phyloP scores from a whole-genome alignment of 1,140 invertebrate genomes.

The Aphidius gifuensis region DNA sequence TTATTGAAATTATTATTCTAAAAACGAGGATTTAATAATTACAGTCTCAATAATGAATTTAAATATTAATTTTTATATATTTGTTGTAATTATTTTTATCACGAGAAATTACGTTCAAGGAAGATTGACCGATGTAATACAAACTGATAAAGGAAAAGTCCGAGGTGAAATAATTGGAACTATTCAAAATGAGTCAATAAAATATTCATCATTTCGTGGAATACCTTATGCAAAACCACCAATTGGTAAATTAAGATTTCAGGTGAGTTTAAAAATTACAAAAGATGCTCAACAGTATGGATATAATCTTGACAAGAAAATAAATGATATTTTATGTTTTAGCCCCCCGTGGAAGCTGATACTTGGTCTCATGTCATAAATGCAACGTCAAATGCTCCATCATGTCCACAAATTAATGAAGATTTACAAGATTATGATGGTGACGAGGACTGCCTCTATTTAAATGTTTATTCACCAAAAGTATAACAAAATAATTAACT shows the following conservation, averaged over 20 bases:
- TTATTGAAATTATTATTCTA: no score
- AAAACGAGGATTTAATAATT: no score
- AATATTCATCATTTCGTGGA: constrained; percentile 36
- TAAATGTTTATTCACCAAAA: constrained; percentile 64
- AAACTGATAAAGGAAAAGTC: constrained; percentile 23
- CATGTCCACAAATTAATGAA: constrained; percentile 26
- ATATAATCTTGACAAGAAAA: no score
- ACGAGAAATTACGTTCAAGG: no score
- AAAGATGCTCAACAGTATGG: background rate
- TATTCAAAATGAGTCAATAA: constrained; percentile 12
- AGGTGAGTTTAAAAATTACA: constrained; percentile 19
- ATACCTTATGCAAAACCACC: constrained; percentile 40
- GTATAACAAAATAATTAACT: constrained; percentile 9
- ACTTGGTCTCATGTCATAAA: constrained; percentile 25
- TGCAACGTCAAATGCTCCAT: constrained; percentile 21
- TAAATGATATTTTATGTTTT: background rate
- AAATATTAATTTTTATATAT: no score
- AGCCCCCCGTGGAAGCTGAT: constrained; percentile 27
- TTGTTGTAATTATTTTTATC: no score
- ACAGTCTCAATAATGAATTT: no score
- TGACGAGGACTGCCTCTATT: constrained; percentile 60
- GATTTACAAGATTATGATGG: background rate
- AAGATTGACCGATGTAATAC: constrained; percentile 8
- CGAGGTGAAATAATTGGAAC: constrained; percentile 27
- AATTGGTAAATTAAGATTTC: constrained; percentile 30